These are phyloP conservation scores for Anser brachyrhynchus DNA, from an alignment of 2,113 vertebrate species.

Conservation along the genomic window DNA sequence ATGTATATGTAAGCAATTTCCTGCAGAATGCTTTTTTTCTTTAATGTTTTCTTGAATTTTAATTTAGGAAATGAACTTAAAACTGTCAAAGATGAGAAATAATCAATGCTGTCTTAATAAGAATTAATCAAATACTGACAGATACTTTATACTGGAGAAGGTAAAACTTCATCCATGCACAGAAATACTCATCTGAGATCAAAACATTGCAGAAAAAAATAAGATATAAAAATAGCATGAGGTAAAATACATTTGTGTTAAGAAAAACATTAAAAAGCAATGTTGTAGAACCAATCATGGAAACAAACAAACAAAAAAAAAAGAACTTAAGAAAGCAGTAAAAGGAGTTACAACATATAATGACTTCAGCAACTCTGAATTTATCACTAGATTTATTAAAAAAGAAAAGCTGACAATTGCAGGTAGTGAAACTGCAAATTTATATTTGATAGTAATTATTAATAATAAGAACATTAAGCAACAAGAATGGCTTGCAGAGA, in stretches of 20 bases:
- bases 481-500: not conserved
- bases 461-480: not conserved
- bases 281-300: not conserved
- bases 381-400: not conserved
- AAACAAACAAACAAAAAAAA: not conserved
- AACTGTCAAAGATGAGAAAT: not conserved
- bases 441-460: not conserved
- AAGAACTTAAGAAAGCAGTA: not conserved
- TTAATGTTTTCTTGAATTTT: not conserved
- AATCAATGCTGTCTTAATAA: not conserved
- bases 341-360: not conserved
- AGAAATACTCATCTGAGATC: not conserved
- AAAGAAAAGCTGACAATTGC: not conserved
- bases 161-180: not conserved
- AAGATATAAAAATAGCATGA: not conserved
- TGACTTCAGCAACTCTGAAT: not conserved
- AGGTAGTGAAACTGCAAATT: not conserved
- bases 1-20: not conserved
- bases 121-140: not conserved
- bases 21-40: not conserved
- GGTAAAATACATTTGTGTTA: not conserved
- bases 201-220: not conserved
- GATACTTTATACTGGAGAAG: not conserved
- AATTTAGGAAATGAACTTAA: not conserved
- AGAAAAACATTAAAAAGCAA: not conserved